These are phyloP conservation scores for Drosophila parabipectinata DNA, from an alignment of 1,140 invertebrate genomes.

Conservation along the genomic window DNA sequence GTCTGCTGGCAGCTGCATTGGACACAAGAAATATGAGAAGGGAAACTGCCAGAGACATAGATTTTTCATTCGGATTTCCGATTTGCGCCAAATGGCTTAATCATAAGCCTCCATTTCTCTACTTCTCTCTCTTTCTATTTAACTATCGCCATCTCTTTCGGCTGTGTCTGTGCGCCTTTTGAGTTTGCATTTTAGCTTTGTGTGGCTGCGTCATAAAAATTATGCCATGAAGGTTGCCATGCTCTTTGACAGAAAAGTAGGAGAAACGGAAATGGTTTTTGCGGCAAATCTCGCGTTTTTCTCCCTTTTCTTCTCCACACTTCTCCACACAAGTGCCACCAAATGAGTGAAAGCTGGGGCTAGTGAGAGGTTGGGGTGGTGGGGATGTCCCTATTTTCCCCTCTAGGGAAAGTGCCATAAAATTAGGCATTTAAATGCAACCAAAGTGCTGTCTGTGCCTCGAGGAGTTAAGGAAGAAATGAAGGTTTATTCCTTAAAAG, in stretches of 20 bases:
- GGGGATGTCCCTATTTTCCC: conserved; percentile 12
- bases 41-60: conserved; percentile 25
- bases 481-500: no score
- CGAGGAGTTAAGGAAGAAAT: neutral
- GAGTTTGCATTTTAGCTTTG: neutral
- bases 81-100: conserved; percentile 66
- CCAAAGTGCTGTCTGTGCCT: conserved; percentile 25
- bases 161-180: neutral
- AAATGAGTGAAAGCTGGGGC: neutral
- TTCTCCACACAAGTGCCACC: conserved; percentile 4
- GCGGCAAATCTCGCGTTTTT: conserved; percentile 1
- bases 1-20: conserved; percentile 54
- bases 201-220: conserved; percentile 9
- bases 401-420: conserved; percentile 25
- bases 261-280: neutral
- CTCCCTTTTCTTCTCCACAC: neutral
- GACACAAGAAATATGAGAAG: conserved; percentile 16
- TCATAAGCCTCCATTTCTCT: conserved; percentile 33
- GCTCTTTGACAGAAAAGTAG: conserved; percentile 9
- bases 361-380: no score
- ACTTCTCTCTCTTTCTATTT: conserved; percentile 4
- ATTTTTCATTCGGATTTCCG: conserved; percentile 51
- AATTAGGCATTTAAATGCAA: conserved; percentile 40
- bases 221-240: conserved; percentile 3
- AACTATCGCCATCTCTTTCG: neutral